These are phyloP conservation scores for Malacoraja senta DNA, from an alignment of 2,797 vertebrate species.

Conservation along the genomic window DNA sequence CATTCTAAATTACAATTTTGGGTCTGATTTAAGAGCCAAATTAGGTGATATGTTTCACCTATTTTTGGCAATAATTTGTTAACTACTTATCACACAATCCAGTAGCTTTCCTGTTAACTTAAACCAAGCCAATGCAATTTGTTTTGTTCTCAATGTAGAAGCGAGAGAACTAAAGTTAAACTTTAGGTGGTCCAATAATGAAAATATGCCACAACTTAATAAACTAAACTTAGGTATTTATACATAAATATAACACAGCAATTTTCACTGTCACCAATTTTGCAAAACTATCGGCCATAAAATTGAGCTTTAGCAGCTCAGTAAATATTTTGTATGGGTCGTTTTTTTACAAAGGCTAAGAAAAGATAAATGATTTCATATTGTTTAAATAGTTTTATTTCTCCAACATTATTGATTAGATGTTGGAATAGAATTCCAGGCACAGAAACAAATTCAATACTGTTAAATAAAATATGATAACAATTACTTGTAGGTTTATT, in stretches of 20 bases:
- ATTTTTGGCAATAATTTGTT: conserved; percentile 19
- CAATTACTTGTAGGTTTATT: not conserved
- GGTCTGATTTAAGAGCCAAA: conserved; percentile 23
- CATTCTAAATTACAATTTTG: not conserved
- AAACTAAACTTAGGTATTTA: not conserved
- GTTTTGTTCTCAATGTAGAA: not conserved
- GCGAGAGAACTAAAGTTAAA: not conserved
- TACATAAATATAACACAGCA: not conserved
- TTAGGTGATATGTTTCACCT: conserved; percentile 12
- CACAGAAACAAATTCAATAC: not conserved
- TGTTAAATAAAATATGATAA: not conserved
- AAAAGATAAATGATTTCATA: conserved; percentile 15
- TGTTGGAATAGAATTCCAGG: too few species aligned
- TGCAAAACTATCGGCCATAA: not conserved
- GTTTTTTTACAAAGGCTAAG: not conserved
- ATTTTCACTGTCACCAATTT: not conserved
- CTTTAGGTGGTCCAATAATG: not conserved
- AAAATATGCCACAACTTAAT: not conserved
- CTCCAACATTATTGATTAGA: not conserved
- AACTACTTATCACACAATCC: conserved; percentile 17
- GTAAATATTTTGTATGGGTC: not conserved
- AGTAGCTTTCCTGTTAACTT: not conserved
- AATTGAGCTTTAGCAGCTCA: not conserved
- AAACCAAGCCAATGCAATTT: not conserved
- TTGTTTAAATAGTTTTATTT: not conserved